phyloP scores from a whole-genome alignment of 2,113 vertebrate species.

The Jacana jacana region DNA sequence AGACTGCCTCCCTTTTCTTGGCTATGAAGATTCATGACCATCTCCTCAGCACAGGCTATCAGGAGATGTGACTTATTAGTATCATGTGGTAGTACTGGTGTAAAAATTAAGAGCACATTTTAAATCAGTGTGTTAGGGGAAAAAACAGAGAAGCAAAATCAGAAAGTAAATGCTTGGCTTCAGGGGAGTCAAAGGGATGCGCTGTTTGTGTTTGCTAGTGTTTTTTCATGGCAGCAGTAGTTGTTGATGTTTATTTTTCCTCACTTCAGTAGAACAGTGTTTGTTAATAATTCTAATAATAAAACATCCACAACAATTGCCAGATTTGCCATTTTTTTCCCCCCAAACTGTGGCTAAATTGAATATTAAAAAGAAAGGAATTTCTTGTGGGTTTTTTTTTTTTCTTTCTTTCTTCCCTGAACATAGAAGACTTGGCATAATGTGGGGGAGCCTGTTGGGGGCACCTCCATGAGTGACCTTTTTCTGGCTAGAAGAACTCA shows the following conservation, averaged over 20 bases:
- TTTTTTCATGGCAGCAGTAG: slow-evolving; percentile 32
- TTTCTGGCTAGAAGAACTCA: background rate
- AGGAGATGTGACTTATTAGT: background rate
- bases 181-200: background rate
- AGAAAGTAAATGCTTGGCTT: background rate
- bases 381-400: background rate
- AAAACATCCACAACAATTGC: slow-evolving; percentile 37
- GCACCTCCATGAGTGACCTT: background rate
- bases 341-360: background rate
- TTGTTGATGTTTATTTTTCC: slow-evolving; percentile 65
- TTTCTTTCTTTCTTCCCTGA: background rate
- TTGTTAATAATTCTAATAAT: slow-evolving; percentile 62
- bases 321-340: background rate
- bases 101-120: background rate
- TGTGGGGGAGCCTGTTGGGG: background rate
- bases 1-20: background rate
- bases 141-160: background rate
- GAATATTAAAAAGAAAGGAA: background rate
- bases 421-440: background rate
- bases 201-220: background rate
- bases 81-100: background rate
- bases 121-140: background rate
- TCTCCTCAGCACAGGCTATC: background rate
- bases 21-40: background rate
- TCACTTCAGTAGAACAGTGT: slow-evolving; percentile 32